These are phyloP conservation scores for Tapirus indicus DNA, from an alignment of 2,797 vertebrate genomes.

Conservation along the genomic window DNA sequence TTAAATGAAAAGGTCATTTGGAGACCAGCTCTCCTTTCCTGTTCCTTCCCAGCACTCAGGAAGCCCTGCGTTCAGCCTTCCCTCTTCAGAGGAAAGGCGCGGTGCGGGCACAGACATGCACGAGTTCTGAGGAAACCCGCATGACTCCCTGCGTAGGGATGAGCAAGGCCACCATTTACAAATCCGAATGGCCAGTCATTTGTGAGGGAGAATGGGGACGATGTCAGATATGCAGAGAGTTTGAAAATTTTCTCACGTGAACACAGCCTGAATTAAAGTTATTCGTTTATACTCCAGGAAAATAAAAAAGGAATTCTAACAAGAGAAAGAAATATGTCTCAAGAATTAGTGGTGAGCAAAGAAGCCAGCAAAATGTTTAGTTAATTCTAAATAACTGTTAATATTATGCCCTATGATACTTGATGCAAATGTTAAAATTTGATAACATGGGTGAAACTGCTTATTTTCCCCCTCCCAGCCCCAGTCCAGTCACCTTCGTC, in stretches of 20 bases:
- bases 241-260: not conserved
- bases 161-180: fast-evolving
- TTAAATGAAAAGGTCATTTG: not conserved
- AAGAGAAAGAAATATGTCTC: not conserved
- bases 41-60: not conserved
- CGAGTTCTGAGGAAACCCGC: not conserved
- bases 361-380: not conserved
- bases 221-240: too few relatives aligned
- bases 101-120: not conserved
- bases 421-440: not conserved
- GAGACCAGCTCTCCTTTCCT: not conserved
- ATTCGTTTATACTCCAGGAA: not conserved
- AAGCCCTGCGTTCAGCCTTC: not conserved
- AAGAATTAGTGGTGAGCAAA: not conserved
- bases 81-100: not conserved
- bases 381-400: not conserved
- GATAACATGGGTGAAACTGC: not conserved
- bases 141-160: fast-evolving
- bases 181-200: not conserved
- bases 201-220: not conserved
- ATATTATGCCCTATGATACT: not conserved
- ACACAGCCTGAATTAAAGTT: not conserved
- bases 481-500: too few relatives aligned
- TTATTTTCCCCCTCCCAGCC: not conserved
- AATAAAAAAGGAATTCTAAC: not conserved